Evolutionary conservation across 2,888 invertebrate genomes (phyloP).

Genomic region (Scelioninae gen. 1): DNA sequence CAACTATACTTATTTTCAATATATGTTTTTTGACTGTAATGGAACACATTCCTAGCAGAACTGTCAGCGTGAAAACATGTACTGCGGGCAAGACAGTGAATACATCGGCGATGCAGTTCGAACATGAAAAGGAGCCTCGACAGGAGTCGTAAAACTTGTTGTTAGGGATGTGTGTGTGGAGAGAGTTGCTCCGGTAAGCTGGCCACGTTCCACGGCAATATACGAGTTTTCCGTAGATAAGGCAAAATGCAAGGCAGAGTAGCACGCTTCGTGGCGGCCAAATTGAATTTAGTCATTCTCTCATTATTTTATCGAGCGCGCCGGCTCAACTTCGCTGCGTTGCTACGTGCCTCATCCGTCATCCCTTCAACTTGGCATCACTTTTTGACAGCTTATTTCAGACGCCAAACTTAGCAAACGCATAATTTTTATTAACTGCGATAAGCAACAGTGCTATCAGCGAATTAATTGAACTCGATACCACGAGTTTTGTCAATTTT

Average conservation of each 20-base stretch:
- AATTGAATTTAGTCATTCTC: slow-evolving; percentile 65
- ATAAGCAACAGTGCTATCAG: slow-evolving; percentile 19
- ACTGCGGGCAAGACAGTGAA: slow-evolving; percentile 11
- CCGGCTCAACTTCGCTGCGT: slow-evolving; percentile 13
- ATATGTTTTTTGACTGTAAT: not conserved
- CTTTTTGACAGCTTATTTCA: slow-evolving; percentile 31
- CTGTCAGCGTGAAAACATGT: slow-evolving; percentile 11
- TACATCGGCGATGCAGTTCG: slow-evolving; percentile 25
- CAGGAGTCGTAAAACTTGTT: slow-evolving; percentile 51
- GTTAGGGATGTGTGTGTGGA: slow-evolving; percentile 50
- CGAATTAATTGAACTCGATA: slow-evolving; percentile 28
- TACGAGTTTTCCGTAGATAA: slow-evolving; percentile 54
- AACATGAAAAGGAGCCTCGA: slow-evolving; percentile 42
- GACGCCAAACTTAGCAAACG: slow-evolving; percentile 8
- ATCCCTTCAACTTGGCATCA: slow-evolving; percentile 25
- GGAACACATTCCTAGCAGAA: not conserved
- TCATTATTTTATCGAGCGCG: slow-evolving; percentile 60
- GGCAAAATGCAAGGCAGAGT: slow-evolving; percentile 49
- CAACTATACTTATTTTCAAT: too few relatives aligned
- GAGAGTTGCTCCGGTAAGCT: slow-evolving; percentile 38
- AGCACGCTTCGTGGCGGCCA: slow-evolving; percentile 50
- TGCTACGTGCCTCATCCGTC: slow-evolving; percentile 44
- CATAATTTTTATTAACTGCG: slow-evolving; percentile 9
- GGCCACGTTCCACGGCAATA: slow-evolving; percentile 47
- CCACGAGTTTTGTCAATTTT: slow-evolving; percentile 7